phyloP scores from a whole-genome alignment of 2,888 invertebrate genomes.

The Listrodromus nycthemerus region DNA sequence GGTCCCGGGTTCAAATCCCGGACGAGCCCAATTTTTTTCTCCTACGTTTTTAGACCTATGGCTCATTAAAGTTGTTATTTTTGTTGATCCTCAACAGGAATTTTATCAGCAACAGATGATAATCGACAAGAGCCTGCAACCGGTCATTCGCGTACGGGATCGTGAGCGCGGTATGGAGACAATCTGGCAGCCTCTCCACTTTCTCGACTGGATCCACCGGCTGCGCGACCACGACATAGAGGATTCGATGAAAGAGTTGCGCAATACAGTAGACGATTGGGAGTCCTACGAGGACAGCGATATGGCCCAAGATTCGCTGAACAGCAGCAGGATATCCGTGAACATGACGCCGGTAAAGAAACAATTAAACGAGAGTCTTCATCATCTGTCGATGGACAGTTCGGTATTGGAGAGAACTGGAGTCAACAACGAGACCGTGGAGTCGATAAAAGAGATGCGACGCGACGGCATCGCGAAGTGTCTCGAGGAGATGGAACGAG shows the following conservation, averaged over 20 bases:
- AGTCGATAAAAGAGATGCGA: constrained; percentile 70
- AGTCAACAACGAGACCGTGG: constrained; percentile 70
- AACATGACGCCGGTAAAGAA: constrained; percentile 81
- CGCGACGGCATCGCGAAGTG: constrained; percentile 78
- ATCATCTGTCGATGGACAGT: constrained; percentile 81
- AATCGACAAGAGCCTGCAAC: constrained; percentile 76
- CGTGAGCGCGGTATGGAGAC: constrained; percentile 76
- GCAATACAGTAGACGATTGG: constrained; percentile 77
- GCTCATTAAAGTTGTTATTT: neutral
- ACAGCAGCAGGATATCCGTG: constrained; percentile 79
- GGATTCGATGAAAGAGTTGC: constrained; percentile 80
- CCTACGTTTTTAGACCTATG: neutral
- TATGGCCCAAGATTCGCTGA: constrained; percentile 75
- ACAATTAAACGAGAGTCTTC: constrained; percentile 81
- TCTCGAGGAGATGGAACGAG: constrained; percentile 80
- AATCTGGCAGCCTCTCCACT: constrained; percentile 79
- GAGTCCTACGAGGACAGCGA: constrained; percentile 78
- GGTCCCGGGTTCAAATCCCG: constrained; percentile 84
- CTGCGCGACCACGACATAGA: constrained; percentile 81
- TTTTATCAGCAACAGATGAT: constrained; percentile 82
- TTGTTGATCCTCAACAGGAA: constrained; percentile 73
- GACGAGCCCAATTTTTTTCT: constrained; percentile 70
- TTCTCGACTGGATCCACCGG: constrained; percentile 80
- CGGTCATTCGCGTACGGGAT: constrained; percentile 81
- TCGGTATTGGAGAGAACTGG: constrained; percentile 74